Evolutionary conservation across 2,113 vertebrate species (phyloP).

Genomic region (Dissostichus mawsoni): DNA sequence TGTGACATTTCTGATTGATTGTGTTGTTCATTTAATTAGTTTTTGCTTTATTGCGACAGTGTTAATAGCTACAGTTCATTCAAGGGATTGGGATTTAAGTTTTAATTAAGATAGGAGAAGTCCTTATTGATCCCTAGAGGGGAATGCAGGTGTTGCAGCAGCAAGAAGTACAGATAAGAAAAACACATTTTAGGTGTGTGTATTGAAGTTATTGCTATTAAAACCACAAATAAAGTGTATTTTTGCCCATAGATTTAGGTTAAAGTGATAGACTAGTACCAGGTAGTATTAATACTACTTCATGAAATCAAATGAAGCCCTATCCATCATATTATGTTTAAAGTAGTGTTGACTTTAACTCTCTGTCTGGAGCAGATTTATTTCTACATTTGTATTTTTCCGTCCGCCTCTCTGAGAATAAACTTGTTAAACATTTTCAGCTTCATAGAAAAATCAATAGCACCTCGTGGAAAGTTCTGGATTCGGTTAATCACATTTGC

Average conservation of each 20-base stretch:
- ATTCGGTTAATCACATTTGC: conserved; percentile 51
- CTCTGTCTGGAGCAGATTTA: neutral
- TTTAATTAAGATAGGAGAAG: neutral
- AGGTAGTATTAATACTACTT: neutral
- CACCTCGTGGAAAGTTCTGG: conserved; percentile 40
- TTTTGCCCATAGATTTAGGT: neutral
- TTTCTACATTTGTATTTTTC: conserved; percentile 10
- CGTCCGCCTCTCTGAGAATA: neutral
- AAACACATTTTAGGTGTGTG: neutral
- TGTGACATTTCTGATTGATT: no score
- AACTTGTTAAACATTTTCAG: conserved; percentile 24
- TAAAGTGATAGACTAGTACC: neutral
- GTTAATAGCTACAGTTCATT: neutral
- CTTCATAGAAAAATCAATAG: conserved; percentile 48
- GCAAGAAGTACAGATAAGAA: neutral
- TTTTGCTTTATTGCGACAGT: neutral
- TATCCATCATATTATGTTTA: no score
- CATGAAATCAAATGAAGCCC: neutral
- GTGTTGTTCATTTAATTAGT: neutral
- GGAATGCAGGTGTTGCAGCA: neutral
- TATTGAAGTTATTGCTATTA: neutral
- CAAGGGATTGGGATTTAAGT: neutral
- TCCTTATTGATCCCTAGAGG: neutral
- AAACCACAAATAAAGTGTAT: neutral
- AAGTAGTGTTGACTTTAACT: neutral